Evolutionary conservation across 2,113 vertebrate genomes (phyloP).

Genomic region (Labeo catla): DNA sequence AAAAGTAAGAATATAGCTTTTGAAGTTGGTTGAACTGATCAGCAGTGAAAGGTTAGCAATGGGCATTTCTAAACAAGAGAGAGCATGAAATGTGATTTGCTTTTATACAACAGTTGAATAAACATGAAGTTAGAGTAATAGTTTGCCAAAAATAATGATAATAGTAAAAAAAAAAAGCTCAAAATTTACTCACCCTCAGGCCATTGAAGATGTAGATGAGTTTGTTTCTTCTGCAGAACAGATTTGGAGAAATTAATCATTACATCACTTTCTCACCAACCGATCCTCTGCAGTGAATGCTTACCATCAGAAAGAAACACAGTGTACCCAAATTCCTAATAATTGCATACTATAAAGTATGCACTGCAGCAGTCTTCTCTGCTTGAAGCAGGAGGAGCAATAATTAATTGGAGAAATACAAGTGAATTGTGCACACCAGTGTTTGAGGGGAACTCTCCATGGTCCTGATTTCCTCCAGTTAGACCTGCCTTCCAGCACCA

Average conservation of each 20-base stretch:
- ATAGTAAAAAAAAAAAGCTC: too few relatives aligned
- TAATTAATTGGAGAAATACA: not conserved
- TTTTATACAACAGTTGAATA: not conserved
- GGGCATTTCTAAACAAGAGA: not conserved
- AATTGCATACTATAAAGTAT: not conserved
- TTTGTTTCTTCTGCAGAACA: not conserved
- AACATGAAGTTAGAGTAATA: not conserved
- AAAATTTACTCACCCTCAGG: not conserved
- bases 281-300: not conserved
- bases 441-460: not conserved
- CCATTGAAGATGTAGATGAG: not conserved
- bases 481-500: not conserved
- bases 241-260: not conserved
- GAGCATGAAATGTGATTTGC: too few relatives aligned
- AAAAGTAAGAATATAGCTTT: not conserved
- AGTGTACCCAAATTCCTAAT: not conserved
- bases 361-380: not conserved
- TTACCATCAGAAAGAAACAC: not conserved
- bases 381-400: not conserved
- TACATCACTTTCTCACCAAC: not conserved
- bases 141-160: not conserved
- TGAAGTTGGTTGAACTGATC: not conserved
- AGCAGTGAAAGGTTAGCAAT: not conserved
- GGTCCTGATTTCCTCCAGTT: not conserved
- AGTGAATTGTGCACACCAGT: not conserved